Percentiles rank a stretch among this genome's conserved stretches.
These are phyloP conservation scores for Morpho helenor DNA, from an alignment of 2,888 invertebrate species.

Conservation along the genomic window DNA sequence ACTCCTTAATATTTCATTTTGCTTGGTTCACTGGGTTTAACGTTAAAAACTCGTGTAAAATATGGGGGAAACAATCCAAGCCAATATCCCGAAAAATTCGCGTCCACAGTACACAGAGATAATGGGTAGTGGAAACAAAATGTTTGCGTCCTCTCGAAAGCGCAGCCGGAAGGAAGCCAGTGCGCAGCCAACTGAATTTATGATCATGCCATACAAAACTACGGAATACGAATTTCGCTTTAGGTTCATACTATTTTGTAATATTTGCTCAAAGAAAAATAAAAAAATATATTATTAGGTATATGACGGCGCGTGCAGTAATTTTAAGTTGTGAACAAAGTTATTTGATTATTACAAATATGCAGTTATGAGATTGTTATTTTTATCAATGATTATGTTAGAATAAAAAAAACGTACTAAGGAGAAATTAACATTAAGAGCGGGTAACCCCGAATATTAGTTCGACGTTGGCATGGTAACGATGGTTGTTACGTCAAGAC, in stretches of 20 bases:
- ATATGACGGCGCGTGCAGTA: too few species aligned
- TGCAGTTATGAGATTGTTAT: too few species aligned
- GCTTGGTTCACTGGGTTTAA: slow-evolving; percentile 15
- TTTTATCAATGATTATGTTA: too few species aligned
- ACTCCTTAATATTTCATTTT: slow-evolving; percentile 8
- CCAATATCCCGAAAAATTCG: slow-evolving; percentile 19
- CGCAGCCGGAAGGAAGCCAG: slow-evolving; percentile 53
- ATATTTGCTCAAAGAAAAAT: not conserved
- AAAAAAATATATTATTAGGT: not conserved
- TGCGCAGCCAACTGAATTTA: slow-evolving; percentile 54
- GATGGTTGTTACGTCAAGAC: too few species aligned
- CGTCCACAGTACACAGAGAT: slow-evolving; percentile 21
- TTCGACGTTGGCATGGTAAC: too few species aligned
- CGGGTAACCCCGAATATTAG: too few species aligned
- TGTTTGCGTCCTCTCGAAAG: slow-evolving; percentile 29
- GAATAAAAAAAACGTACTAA: too few species aligned
- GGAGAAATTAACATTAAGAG: too few species aligned
- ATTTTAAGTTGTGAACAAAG: too few species aligned
- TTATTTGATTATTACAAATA: too few species aligned
- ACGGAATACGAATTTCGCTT: slow-evolving; percentile 24
- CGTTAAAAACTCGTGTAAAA: slow-evolving; percentile 9
- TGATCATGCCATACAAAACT: slow-evolving; percentile 46
- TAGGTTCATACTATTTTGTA: slow-evolving; percentile 5
- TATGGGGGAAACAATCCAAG: slow-evolving; percentile 13
- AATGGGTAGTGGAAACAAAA: slow-evolving; percentile 27